Percentiles rank a stretch among this genome's conserved stretches.
Evolutionary conservation across 2,113 vertebrate species (phyloP).

Genomic region (Paedocypris sp.): DNA sequence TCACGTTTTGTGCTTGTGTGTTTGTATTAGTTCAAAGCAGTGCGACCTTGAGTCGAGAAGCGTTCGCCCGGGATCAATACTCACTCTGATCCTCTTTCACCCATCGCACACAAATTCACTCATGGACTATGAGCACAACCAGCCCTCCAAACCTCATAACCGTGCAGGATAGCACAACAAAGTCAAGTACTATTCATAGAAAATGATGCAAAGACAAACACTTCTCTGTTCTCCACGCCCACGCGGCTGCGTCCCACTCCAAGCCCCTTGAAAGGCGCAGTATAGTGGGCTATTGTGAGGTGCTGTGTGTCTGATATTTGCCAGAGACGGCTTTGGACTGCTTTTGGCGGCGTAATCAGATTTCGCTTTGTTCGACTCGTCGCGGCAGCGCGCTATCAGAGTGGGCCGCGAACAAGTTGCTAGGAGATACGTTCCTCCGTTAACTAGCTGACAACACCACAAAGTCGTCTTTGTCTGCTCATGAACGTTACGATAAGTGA

Average conservation of each 20-base stretch:
- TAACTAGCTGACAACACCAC: slow-evolving; percentile 25
- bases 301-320: slow-evolving; percentile 14
- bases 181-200: background rate
- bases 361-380: slow-evolving; percentile 22
- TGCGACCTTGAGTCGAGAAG: slow-evolving; percentile 12
- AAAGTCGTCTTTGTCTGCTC: slow-evolving; percentile 24
- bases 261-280: slow-evolving; percentile 13
- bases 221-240: background rate
- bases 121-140: background rate
- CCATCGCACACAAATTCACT: background rate
- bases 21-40: background rate
- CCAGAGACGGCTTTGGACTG: background rate
- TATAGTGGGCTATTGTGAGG: background rate
- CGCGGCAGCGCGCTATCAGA: background rate
- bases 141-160: background rate
- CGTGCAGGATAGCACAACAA: slow-evolving; percentile 1
- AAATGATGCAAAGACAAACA: slow-evolving; percentile 3
- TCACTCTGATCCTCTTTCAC: slow-evolving; percentile 17
- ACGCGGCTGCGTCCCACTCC: background rate
- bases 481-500: slow-evolving; percentile 18
- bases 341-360: slow-evolving; percentile 17
- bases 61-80: slow-evolving; percentile 21
- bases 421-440: slow-evolving; percentile 21
- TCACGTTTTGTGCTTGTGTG: background rate
- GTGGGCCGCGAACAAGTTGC: slow-evolving; percentile 22